Percentiles rank a stretch among this genome's conserved stretches.
These are phyloP conservation scores for Plumapathes pennacea DNA, from an alignment of 92 coral and sea anemone species.

Conservation along the genomic window DNA sequence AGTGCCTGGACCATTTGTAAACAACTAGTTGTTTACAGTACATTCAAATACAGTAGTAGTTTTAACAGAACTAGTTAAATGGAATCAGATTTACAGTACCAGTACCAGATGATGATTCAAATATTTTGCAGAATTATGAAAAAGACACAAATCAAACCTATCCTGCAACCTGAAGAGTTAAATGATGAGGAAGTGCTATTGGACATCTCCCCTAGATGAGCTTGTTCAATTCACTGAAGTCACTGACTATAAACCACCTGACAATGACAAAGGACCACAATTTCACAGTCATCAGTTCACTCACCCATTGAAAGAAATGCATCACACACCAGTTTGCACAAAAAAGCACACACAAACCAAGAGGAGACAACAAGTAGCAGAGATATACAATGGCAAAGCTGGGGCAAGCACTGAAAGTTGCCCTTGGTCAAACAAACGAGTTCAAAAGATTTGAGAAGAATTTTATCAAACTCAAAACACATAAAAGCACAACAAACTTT, in stretches of 20 bases:
- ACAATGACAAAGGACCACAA: no score
- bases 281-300: no score
- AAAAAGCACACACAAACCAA: conserved; percentile 32
- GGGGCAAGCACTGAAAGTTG: conserved; percentile 23
- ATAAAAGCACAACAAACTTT: no score
- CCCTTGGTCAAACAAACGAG: no score
- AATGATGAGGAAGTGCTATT: no score
- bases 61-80: conserved; percentile 8
- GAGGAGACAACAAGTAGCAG: conserved; percentile 21
- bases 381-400: conserved; percentile 15
- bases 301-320: no score
- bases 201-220: no score
- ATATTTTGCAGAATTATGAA: no score
- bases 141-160: not conserved
- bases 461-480: no score
- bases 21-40: conserved; percentile 20
- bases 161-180: conserved; percentile 6
- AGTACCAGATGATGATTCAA: no score
- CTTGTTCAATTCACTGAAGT: no score
- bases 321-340: conserved; percentile 4
- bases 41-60: conserved; percentile 41
- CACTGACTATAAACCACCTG: no score
- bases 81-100: conserved; percentile 30
- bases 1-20: conserved; percentile 13
- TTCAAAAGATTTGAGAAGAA: conserved; percentile 5